Evolutionary conservation across 2,113 vertebrate species (phyloP).

Genomic region (Hemiscyllium ocellatum): DNA sequence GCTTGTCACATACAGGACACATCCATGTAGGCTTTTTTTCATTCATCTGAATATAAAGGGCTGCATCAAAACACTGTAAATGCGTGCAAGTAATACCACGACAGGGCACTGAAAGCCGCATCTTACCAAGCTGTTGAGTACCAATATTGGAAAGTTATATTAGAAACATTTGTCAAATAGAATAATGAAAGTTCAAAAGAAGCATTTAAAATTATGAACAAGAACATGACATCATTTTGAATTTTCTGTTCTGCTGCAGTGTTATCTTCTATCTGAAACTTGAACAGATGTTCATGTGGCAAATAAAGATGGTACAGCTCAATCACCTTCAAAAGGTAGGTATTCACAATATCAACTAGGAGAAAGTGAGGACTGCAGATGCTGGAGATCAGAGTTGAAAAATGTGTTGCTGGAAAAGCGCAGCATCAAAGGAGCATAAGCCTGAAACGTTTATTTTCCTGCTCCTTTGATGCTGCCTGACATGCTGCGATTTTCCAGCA

Average conservation of each 20-base stretch:
- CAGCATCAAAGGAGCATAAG: no score
- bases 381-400: background rate
- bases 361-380: background rate
- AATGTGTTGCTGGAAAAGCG: no score
- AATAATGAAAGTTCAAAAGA: background rate
- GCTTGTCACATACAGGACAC: conserved; percentile 94
- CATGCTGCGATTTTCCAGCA: no score
- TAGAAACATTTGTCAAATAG: background rate
- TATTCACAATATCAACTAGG: no score
- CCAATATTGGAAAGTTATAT: background rate
- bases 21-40: conserved; percentile 98
- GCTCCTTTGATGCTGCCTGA: no score
- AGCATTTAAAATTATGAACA: background rate
- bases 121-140: conserved; percentile 82
- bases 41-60: conserved; percentile 99
- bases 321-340: background rate
- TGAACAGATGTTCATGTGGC: background rate
- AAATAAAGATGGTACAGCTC: background rate
- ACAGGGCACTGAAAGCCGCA: conserved; percentile 90
- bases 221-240: background rate
- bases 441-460: no score
- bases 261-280: background rate
- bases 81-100: conserved; percentile 90
- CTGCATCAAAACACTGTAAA: conserved; percentile 95
- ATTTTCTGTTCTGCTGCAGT: background rate